Base-by-base conservation (phyloP, 2,797 vertebrate species). In the Xerus rutilus region DNA sequence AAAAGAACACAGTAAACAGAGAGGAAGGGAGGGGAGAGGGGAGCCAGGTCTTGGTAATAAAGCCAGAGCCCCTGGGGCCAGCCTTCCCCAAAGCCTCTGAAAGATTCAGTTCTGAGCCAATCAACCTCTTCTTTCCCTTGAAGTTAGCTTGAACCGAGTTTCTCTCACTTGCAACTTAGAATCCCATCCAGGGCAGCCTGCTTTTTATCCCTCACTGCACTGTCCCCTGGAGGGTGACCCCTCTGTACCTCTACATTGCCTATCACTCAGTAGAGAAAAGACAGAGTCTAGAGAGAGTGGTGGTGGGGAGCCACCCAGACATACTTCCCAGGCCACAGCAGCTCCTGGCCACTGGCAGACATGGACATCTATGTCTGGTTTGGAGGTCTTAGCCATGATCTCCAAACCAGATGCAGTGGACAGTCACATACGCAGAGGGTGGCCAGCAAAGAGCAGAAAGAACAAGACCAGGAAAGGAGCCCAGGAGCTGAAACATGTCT, bases 101-200 rank as follows among this genome's bases (percentile, higher is more conserved):
- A n/a, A 23, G 54, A 84, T 49, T 47, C 52, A 2, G 3, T 62
- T 94, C 54, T 70, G 70, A 57, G 13, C 18, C 47, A 59, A 6
- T 18, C 65, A 7, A 69, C 21, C 79, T 62, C 43, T 39, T 59
- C 54, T 83, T n/a, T 65, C 69, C 25, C 28, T 83, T 45, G 4
- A 49, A 52, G 65, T 85, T 74, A 72, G 64, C 73, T 39, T 62
- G 81, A 81, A 54, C 6, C 21, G 81, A 73, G 83, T 69, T 76
- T 83, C 69, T 82, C 5, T 57, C 54, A 23, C 52, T 88, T 30
- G 64, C 32, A 77, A 49, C 35, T 52, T 67, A 20, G 32, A 82
- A 86, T 81, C 32, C 79, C 47, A 79, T 3, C 39, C 47, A 5
- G 2, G 32, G 39, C 25, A 65, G 32, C 35, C 32, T 39, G 76